Base-by-base conservation (phyloP, 2,888 invertebrate genomes). In the Pocota personata region DNA sequence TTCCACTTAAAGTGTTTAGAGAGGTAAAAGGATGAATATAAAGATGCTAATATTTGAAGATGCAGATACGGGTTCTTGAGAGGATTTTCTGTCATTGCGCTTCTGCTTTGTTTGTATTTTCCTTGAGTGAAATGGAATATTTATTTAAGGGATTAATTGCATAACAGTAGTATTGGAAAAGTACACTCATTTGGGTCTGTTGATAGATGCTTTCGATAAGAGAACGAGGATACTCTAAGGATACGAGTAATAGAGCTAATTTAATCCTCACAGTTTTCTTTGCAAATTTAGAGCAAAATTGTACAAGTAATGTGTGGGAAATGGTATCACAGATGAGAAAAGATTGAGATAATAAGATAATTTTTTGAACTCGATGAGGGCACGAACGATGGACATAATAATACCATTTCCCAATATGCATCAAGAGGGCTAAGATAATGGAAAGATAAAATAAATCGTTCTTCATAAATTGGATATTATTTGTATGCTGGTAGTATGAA, bases 1-100 rank as follows among this genome's bases (percentile, higher is more conserved):
- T 79, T 69, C 62, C 79, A 71, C 40, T 84, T 75, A 75, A 79
- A 76, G 69, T 75, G 79, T 58, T 76, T 66, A 57, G 16, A 62
- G 64, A 76, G 35, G 64, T 30, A 69, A 69, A 57, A 58, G 76
- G 64, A 76, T 71, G 57, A 62, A 57, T n/a, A 52, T 78, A 67
- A 69, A 64, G 78, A 64, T 75, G 48, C 43, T 75, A 43, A 64
- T 75, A 58, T 48, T 57, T 43, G 50, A 64, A 52, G 75, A 58
- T 73, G 55, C 78, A 82, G 67, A 73, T 55, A 50, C 1, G 57
- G 16, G 12, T 14, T 46, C 19, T 55, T 50, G 46, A 73, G 72
- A 48, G 67, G 72, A 78, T 72, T 66, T 83, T 48, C 46, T 32
- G 3, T 24, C 43, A 40, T 40, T 64, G 55, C 32, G 48, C 32